A percentile compares a stretch with the other conserved stretches of the same genome.
Evolutionary conservation across 2,888 invertebrate genomes (phyloP).

Genomic region (Panzeria rudis): DNA sequence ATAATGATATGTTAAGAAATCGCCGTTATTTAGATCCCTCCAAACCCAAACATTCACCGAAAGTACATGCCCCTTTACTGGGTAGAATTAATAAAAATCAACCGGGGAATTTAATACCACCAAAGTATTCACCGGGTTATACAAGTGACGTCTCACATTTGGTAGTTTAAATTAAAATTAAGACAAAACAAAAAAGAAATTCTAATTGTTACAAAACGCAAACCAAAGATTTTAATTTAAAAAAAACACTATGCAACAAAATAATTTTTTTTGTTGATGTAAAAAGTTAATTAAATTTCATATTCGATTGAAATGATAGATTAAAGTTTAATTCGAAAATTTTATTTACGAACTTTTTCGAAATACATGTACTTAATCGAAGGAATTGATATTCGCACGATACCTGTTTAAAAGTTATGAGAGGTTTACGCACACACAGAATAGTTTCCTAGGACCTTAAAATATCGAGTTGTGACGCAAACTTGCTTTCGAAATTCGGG

Average conservation of each 20-base stretch:
- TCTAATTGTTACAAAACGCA: constrained; percentile 3
- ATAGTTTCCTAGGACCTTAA: too few species aligned
- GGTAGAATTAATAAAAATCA: constrained; percentile 83
- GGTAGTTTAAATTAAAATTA: constrained; percentile 86
- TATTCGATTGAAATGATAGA: too few species aligned
- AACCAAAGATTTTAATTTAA: constrained; percentile 31
- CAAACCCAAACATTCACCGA: constrained; percentile 75
- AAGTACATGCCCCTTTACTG: constrained; percentile 75
- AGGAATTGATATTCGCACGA: too few species aligned
- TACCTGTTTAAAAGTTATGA: too few species aligned
- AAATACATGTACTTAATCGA: too few species aligned
- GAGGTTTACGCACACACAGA: too few species aligned
- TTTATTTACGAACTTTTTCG: too few species aligned
- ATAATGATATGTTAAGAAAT: constrained; percentile 86
- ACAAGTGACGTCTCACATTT: constrained; percentile 92
- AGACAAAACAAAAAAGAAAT: constrained; percentile 11
- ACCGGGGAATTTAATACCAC: constrained; percentile 84
- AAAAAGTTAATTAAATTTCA: too few species aligned
- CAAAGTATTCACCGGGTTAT: constrained; percentile 89
- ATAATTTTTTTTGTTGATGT: too few species aligned
- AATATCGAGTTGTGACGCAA: too few species aligned
- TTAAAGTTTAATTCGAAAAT: too few species aligned
- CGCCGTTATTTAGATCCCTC: constrained; percentile 86
- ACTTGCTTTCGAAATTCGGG: too few species aligned
- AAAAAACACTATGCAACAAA: neutral